These are phyloP conservation scores for Melanerpes formicivorus DNA, from an alignment of 2,113 vertebrate species.

Conservation along the genomic window DNA sequence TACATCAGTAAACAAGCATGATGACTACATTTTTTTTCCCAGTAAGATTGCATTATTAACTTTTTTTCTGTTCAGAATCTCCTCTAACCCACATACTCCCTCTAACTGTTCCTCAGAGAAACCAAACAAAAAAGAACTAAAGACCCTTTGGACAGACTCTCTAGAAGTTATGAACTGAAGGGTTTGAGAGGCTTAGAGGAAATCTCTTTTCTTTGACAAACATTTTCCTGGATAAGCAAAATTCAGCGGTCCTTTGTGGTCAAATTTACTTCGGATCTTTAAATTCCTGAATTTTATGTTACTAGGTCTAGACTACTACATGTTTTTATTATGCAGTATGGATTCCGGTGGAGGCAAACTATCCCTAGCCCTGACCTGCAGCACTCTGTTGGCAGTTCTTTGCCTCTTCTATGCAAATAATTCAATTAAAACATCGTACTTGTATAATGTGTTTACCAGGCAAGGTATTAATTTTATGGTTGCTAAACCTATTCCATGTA, in stretches of 20 bases:
- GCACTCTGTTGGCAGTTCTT: neutral
- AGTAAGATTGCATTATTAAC: neutral
- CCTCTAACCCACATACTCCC: accelerated
- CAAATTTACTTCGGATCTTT: neutral
- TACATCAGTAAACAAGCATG: neutral
- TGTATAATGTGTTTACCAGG: neutral
- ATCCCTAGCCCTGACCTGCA: neutral
- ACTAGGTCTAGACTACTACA: neutral
- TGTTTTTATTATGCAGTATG: neutral
- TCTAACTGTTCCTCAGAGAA: neutral
- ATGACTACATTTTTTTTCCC: neutral
- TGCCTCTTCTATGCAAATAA: neutral
- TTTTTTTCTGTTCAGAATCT: neutral
- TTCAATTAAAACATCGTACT: neutral
- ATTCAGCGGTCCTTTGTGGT: neutral
- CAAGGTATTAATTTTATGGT: neutral
- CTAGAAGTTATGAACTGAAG: neutral
- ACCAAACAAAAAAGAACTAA: neutral
- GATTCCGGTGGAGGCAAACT: neutral
- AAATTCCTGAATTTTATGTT: neutral
- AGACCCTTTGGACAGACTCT: neutral
- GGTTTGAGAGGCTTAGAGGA: neutral
- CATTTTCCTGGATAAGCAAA: neutral
- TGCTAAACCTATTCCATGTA: neutral
- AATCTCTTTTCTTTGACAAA: neutral